Evolutionary conservation across 2,797 vertebrate species (phyloP).

Genomic region (Cetoscarus ocellatus): DNA sequence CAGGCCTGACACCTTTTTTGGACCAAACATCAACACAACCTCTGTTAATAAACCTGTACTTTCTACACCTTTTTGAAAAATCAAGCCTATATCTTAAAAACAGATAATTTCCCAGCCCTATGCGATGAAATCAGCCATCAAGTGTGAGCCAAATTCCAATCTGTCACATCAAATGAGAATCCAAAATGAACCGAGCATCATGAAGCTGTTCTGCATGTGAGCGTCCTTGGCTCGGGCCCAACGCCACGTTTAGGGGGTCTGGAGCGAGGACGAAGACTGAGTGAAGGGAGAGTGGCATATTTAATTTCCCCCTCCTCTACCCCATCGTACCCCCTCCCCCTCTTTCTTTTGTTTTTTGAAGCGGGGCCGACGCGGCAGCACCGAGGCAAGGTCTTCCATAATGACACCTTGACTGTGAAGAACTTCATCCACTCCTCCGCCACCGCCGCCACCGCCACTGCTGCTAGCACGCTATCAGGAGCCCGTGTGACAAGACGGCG

Average conservation of each 20-base stretch:
- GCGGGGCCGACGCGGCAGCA: slow-evolving; percentile 19
- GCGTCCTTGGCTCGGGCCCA: slow-evolving; percentile 55
- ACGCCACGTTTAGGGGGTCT: slow-evolving; percentile 21
- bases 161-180: slow-evolving; percentile 24
- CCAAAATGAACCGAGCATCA: slow-evolving; percentile 26
- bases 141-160: slow-evolving; percentile 27
- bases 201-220: slow-evolving; percentile 10
- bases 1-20: too few relatives aligned
- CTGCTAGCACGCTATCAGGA: slow-evolving; percentile 51
- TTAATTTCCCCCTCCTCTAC: slow-evolving; percentile 45
- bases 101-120: too few relatives aligned
- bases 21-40: too few relatives aligned
- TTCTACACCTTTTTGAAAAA: too few relatives aligned
- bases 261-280: slow-evolving; percentile 24
- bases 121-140: neutral
- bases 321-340: slow-evolving; percentile 1
- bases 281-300: slow-evolving; percentile 51
- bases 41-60: too few relatives aligned
- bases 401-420: slow-evolving; percentile 78
- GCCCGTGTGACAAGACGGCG: slow-evolving; percentile 69
- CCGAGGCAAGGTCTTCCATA: slow-evolving; percentile 69
- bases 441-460: neutral
- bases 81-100: too few relatives aligned
- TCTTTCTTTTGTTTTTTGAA: slow-evolving; percentile 45
- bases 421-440: slow-evolving; percentile 76